phyloP scores from a whole-genome alignment of 2,888 invertebrate species.

The Hemaris fuciformis region DNA sequence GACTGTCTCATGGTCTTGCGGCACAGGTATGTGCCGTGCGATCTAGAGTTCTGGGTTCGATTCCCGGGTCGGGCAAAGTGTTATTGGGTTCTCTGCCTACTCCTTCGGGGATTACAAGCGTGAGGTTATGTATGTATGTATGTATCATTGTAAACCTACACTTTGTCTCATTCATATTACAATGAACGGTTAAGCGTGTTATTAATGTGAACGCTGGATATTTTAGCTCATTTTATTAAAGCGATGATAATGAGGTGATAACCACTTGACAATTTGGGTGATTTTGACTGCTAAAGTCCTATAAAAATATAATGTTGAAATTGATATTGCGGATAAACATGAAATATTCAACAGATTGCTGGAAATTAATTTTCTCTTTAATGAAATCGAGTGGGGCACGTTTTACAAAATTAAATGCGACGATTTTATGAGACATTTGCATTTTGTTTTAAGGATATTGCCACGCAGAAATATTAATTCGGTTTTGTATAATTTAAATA shows the following conservation, averaged over 20 bases:
- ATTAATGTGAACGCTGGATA: too few species aligned
- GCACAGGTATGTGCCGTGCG: too few species aligned
- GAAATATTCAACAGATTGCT: background rate
- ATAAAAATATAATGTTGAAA: background rate
- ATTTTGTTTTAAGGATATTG: background rate
- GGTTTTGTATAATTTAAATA: background rate
- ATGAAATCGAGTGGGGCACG: background rate
- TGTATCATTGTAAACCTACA: too few species aligned
- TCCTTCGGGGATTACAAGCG: too few species aligned
- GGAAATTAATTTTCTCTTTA: background rate
- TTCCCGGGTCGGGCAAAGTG: too few species aligned
- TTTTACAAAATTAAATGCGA: background rate
- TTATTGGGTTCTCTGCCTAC: too few species aligned
- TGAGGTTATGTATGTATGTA: too few species aligned
- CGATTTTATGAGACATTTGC: constrained; percentile 3
- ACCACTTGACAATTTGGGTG: background rate
- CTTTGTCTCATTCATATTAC: too few species aligned
- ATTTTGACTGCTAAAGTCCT: background rate
- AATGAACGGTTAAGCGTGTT: too few species aligned
- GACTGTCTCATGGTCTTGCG: too few species aligned
- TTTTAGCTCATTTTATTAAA: background rate
- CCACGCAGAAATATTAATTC: constrained; percentile 1
- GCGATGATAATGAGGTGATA: background rate
- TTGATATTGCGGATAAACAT: background rate
- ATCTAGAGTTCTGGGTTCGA: too few species aligned